Percentiles rank a stretch among this genome's conserved stretches.
Conservation (phyloP, 2,797 vertebrate genomes). For the Spinibarbus caldwelli region DNA sequence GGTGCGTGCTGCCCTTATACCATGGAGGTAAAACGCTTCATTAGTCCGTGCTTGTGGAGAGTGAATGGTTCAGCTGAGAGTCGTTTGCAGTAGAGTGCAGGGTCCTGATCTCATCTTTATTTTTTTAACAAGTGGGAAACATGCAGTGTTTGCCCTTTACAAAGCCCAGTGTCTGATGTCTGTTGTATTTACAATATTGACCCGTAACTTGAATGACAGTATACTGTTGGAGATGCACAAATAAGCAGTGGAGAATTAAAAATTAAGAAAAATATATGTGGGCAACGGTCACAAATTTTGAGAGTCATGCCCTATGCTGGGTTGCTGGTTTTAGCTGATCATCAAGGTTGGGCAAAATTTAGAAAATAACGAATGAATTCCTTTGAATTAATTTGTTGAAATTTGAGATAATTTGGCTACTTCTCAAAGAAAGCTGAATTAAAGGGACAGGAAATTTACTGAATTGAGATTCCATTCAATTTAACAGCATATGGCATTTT, state of each 20-base stretch:
- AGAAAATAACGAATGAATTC: neutral
- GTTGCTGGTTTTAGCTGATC: neutral
- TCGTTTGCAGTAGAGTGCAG: conserved; percentile 35
- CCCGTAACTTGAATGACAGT: neutral
- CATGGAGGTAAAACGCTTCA: conserved; percentile 64
- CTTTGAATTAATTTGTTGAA: neutral
- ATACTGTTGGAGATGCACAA: neutral
- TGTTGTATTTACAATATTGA: neutral
- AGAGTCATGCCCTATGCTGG: neutral
- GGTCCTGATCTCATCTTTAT: conserved; percentile 65
- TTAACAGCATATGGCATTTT: neutral
- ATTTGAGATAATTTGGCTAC: neutral
- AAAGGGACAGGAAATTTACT: neutral
- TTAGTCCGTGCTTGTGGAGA: conserved; percentile 62
- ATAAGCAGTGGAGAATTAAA: neutral
- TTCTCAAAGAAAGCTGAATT: neutral
- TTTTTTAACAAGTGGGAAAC: conserved; percentile 72
- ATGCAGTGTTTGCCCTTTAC: conserved; percentile 10
- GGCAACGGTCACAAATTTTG: neutral
- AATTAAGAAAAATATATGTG: neutral
- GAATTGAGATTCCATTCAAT: neutral
- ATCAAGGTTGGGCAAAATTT: neutral
- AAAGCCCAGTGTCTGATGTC: neutral
- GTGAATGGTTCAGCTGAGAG: conserved; percentile 64
- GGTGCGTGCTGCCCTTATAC: conserved; percentile 50